Base-by-base conservation (phyloP, 1,140 invertebrate genomes). In the Coboldia fuscipes region DNA sequence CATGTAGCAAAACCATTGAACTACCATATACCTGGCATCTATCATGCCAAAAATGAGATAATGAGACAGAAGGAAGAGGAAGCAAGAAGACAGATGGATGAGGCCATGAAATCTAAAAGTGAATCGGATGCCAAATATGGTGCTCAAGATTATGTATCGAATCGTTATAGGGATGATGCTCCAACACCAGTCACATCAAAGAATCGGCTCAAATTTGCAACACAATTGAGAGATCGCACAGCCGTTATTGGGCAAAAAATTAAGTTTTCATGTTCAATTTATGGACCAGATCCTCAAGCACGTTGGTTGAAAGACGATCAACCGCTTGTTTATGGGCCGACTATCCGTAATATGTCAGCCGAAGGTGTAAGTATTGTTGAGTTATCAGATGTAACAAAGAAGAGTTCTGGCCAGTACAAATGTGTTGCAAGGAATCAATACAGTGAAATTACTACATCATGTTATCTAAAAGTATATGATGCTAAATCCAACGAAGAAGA, bases 261-360 rank as follows among this genome's bases (percentile, higher is more conserved):
- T 2, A 77, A 75, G 48, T 59, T 97, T 14, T 79, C 76, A 3
- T 92, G 83, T 46, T 78, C 77, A 27, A 70, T 93, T 1, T 66
- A 90, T 42, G 81, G 81, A 18, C 51, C 82, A 0, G 73, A 79
- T 39, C 77, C 84, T 2, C 66, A 62, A 26, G 62, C 92, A 2
- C 68, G 73, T 36, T 94, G 85, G 84, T 75, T 72, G 35, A 88
- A 81, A 48, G 75, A 89, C 48, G 74, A 73, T 5, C 51, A 66
- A 35, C 56, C 47, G 44, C 27, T 55, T 8, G 34, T 38, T 9
- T 42, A 46, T 22, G 41, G 44, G 7, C 48, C 45, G 4, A 50
- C 45, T 13, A 22, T 54, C 0, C 46, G 46, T 22, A 54, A 53
- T 32, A 37, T 47, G 0, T 47, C 50, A 12, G 48, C 50, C 20